phyloP scores from a whole-genome alignment of 2,797 vertebrate species.

The Bovichtus variegatus region DNA sequence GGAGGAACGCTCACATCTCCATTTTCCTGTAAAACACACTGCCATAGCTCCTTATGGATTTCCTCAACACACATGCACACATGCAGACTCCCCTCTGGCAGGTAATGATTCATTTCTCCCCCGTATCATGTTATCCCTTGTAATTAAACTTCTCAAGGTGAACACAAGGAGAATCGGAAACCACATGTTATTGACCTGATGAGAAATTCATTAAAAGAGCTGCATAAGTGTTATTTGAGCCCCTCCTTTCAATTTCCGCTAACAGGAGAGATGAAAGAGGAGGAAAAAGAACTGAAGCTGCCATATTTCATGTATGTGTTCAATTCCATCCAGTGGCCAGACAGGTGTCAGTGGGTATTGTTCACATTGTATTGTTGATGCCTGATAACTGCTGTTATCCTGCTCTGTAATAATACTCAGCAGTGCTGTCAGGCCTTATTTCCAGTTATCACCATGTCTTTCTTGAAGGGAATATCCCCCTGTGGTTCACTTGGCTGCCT shows the following conservation, averaged over 20 bases:
- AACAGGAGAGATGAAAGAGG: constrained; percentile 50
- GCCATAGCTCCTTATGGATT: constrained; percentile 82
- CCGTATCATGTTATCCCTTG: constrained; percentile 78
- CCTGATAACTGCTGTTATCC: constrained; percentile 48
- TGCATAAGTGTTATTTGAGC: constrained; percentile 81
- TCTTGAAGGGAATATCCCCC: not conserved
- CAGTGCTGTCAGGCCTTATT: constrained; percentile 13
- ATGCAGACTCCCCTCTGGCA: constrained; percentile 40
- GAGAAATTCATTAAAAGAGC: constrained; percentile 84
- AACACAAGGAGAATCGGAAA: constrained; percentile 85
- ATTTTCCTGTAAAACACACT: constrained; percentile 85
- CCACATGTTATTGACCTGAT: constrained; percentile 83
- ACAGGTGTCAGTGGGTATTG: constrained; percentile 41
- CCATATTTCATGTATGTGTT: constrained; percentile 57
- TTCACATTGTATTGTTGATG: constrained; percentile 20
- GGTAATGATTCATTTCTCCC: constrained; percentile 79
- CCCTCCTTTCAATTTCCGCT: constrained; percentile 78
- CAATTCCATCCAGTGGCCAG: constrained; percentile 46
- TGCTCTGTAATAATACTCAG: constrained; percentile 35
- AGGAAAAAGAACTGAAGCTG: constrained; percentile 28
- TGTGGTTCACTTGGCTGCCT: constrained; percentile 6
- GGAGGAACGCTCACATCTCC: constrained; percentile 82
- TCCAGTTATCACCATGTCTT: constrained; percentile 14
- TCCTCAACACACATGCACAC: constrained; percentile 29
- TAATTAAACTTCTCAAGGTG: constrained; percentile 88